phyloP scores from a whole-genome alignment of 1,140 invertebrate genomes.

The Drosophila malerkotliana region DNA sequence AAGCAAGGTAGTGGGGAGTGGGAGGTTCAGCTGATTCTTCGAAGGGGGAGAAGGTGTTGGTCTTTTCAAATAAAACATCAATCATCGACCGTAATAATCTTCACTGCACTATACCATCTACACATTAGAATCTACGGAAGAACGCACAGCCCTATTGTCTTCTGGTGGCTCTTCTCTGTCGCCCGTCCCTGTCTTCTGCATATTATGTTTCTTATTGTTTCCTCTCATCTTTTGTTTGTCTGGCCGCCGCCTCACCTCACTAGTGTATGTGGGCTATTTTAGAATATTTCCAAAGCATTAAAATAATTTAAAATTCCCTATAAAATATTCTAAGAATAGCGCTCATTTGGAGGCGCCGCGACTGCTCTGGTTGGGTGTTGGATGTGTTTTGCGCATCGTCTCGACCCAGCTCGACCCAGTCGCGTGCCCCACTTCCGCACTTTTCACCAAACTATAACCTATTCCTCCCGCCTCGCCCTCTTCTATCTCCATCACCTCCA shows the following conservation, averaged over 20 bases:
- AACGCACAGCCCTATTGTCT: too few species aligned
- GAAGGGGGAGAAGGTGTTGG: conserved; percentile 11
- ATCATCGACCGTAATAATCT: too few species aligned
- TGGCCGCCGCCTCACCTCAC: conserved; percentile 9
- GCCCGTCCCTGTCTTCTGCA: conserved; percentile 18
- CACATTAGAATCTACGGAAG: too few species aligned
- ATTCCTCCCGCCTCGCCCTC: conserved; percentile 13
- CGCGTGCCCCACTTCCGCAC: not conserved
- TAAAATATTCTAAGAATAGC: conserved; percentile 40
- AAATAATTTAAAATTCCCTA: conserved; percentile 60
- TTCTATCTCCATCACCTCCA: conserved; percentile 23
- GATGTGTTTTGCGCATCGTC: conserved; percentile 34
- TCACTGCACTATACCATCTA: too few species aligned
- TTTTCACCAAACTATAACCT: not conserved
- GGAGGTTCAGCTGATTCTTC: conserved; percentile 19
- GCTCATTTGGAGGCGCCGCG: not conserved
- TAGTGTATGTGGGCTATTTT: conserved; percentile 38
- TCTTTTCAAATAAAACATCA: too few species aligned
- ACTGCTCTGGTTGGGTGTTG: not conserved
- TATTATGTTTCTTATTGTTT: conserved; percentile 16
- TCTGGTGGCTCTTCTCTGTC: not conserved
- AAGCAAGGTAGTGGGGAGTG: conserved; percentile 60
- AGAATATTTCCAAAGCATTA: conserved; percentile 69
- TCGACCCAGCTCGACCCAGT: conserved; percentile 9
- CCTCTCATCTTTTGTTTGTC: conserved; percentile 21